These are phyloP conservation scores for Poecile atricapillus DNA, from an alignment of 2,113 vertebrate species.

Conservation along the genomic window DNA sequence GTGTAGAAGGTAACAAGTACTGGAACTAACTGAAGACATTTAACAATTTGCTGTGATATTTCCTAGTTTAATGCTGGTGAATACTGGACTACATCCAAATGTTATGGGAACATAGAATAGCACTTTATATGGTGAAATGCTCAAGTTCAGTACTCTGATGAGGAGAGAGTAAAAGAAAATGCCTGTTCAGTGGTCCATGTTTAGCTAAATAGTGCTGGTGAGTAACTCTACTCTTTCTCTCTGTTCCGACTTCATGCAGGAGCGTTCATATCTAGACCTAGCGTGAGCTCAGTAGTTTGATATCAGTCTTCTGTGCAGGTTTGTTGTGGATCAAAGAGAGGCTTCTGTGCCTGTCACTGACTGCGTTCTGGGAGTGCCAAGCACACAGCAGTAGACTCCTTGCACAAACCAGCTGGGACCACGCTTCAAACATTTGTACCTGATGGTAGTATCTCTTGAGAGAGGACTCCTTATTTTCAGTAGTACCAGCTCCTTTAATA, in stretches of 20 bases:
- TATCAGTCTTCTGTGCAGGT: neutral
- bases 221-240: neutral
- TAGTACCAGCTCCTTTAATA: neutral
- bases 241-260: neutral
- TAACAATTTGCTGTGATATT: neutral
- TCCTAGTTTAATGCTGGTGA: neutral
- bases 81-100: neutral
- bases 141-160: neutral
- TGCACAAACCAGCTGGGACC: neutral
- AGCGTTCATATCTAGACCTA: neutral
- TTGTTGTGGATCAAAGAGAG: neutral
- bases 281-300: neutral
- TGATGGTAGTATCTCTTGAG: neutral
- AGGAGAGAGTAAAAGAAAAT: neutral
- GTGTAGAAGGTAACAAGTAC: neutral
- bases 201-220: neutral
- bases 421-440: neutral
- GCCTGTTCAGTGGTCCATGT: accelerated
- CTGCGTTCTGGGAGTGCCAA: accelerated
- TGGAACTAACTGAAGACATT: neutral
- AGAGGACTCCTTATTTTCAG: neutral
- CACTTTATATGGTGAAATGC: neutral
- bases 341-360: neutral
- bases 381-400: accelerated
- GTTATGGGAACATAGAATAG: neutral